A percentile compares a stretch with the other conserved stretches of the same genome.
phyloP scores from a whole-genome alignment of 2,797 vertebrate genomes.

The Phylloscopus collybita region DNA sequence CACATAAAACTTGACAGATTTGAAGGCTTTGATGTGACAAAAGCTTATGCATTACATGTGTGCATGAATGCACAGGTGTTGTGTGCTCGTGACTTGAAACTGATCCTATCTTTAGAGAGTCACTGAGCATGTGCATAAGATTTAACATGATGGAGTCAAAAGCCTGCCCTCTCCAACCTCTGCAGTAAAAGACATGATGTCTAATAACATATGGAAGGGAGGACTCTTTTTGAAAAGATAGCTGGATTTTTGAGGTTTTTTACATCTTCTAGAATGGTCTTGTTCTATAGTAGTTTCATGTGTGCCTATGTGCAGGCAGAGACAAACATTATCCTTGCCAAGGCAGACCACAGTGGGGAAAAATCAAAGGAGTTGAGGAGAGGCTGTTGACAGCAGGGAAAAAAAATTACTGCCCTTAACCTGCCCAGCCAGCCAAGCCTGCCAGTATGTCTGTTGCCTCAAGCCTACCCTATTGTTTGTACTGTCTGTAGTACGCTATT shows the following conservation, averaged over 20 bases:
- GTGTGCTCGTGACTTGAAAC: background rate
- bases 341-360: background rate
- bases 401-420: background rate
- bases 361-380: background rate
- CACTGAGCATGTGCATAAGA: fast-evolving
- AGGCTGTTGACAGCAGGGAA: background rate
- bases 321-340: background rate
- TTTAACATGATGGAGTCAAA: background rate
- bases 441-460: background rate
- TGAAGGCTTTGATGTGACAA: background rate
- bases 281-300: background rate
- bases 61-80: background rate
- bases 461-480: background rate
- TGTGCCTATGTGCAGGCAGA: background rate
- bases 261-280: background rate
- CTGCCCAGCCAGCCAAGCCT: background rate
- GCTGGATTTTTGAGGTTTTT: background rate
- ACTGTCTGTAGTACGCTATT: background rate
- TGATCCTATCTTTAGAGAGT: background rate
- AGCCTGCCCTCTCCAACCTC: background rate
- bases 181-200: background rate
- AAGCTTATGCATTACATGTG: background rate
- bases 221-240: background rate
- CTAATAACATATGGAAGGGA: background rate
- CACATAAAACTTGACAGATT: background rate